Evolutionary conservation across 1,140 invertebrate species (phyloP).

Genomic region (Trypoxylus dichotomus): DNA sequence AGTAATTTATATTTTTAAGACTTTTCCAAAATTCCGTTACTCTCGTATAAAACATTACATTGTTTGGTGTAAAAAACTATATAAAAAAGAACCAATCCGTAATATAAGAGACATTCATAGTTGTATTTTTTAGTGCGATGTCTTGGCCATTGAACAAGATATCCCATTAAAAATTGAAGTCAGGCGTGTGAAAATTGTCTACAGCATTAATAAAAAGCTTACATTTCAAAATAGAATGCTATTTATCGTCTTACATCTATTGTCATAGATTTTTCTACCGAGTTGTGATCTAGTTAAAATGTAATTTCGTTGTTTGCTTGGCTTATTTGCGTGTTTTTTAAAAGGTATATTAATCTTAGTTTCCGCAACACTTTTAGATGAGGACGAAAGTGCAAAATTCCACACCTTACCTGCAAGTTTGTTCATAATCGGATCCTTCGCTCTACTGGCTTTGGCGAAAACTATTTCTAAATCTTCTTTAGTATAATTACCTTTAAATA

Average conservation of each 20-base stretch:
- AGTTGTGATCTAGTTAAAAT: background rate
- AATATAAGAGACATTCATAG: too few relatives aligned
- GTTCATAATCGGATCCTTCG: constrained; percentile 38
- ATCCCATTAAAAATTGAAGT: too few relatives aligned
- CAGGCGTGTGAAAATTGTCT: too few relatives aligned
- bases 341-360: background rate
- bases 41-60: too few relatives aligned
- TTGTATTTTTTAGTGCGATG: too few relatives aligned
- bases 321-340: background rate
- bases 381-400: constrained; percentile 23
- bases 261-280: background rate
- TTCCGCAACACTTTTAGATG: constrained; percentile 19
- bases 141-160: too few relatives aligned
- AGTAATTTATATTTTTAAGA: too few relatives aligned
- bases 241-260: background rate
- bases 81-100: too few relatives aligned
- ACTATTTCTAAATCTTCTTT: background rate
- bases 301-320: background rate
- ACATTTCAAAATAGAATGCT: too few relatives aligned
- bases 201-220: too few relatives aligned
- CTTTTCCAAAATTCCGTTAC: too few relatives aligned
- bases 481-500: background rate
- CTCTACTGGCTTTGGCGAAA: constrained; percentile 33
- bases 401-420: constrained; percentile 37
- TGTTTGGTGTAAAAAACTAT: too few relatives aligned